A percentile compares a stretch with the other conserved stretches of the same genome.
These are phyloP conservation scores for Sthenelais limicola DNA, from an alignment of 2,888 invertebrate genomes.

Conservation along the genomic window DNA sequence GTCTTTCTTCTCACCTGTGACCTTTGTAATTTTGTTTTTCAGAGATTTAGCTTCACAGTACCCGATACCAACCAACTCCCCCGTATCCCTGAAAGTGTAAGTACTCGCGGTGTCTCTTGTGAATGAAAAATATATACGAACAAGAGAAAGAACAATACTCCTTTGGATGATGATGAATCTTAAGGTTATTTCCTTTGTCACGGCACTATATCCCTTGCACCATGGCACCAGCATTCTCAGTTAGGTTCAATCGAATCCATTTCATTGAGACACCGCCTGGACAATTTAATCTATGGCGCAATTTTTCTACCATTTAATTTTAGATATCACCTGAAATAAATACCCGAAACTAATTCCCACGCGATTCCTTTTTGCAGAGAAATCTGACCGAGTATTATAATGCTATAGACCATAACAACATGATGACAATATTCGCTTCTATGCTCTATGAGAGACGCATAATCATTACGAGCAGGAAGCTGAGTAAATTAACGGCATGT, in stretches of 20 bases:
- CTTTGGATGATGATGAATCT: no score
- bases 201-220: no score
- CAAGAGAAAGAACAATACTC: no score
- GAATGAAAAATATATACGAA: background rate
- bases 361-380: conserved; percentile 79
- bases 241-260: no score
- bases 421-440: conserved; percentile 96
- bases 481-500: conserved; percentile 89
- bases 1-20: no score
- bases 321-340: no score
- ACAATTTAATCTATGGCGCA: background rate
- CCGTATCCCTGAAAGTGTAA: conserved; percentile 93
- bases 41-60: conserved; percentile 85
- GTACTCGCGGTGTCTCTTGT: conserved; percentile 48
- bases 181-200: no score
- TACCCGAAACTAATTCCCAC: no score
- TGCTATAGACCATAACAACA: conserved; percentile 93
- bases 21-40: conserved; percentile 73
- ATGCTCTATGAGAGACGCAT: conserved; percentile 95
- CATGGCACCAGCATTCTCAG: no score
- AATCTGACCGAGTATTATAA: conserved; percentile 98
- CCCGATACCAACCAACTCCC: conserved; percentile 89
- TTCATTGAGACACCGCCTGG: no score
- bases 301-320: no score
- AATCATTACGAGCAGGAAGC: conserved; percentile 90